phyloP scores from a whole-genome alignment of 1,140 invertebrate genomes.

The Sesamia nonagrioides region DNA sequence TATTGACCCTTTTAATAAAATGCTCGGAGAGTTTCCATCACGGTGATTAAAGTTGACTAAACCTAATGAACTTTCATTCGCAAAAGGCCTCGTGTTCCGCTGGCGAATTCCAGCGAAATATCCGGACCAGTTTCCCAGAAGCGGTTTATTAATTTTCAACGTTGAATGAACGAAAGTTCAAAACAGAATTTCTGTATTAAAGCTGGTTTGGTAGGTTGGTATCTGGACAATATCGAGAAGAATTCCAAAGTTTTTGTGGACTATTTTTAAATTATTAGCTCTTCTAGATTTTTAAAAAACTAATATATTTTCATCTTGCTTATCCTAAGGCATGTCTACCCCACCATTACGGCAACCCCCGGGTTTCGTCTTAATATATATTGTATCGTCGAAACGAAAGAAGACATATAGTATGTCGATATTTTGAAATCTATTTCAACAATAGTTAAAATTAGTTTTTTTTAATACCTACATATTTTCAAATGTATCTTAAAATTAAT shows the following conservation, averaged over 20 bases:
- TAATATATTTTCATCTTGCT: too few species aligned
- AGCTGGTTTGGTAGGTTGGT: not conserved
- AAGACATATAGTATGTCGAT: too few species aligned
- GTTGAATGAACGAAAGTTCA: not conserved
- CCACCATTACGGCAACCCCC: too few species aligned
- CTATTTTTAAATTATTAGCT: too few species aligned
- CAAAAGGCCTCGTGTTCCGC: not conserved
- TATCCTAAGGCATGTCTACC: too few species aligned
- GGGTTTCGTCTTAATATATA: too few species aligned
- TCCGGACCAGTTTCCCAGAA: not conserved
- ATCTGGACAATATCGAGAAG: not conserved
- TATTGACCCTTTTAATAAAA: not conserved
- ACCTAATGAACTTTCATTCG: not conserved
- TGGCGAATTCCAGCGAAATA: not conserved
- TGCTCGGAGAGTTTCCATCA: not conserved
- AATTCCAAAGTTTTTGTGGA: not conserved
- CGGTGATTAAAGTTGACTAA: not conserved
- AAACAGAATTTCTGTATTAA: not conserved
- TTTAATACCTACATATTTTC: not conserved
- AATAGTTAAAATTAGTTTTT: too few species aligned
- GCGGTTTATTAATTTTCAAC: constrained; percentile 27
- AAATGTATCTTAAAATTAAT: not conserved
- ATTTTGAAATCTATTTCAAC: too few species aligned
- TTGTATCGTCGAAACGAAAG: too few species aligned
- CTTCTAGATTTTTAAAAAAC: too few species aligned